Evolutionary conservation across 2,888 invertebrate species (phyloP), one percentile per base, ranked within the genome.

Genomic region (Calameuta filiformis): DNA sequence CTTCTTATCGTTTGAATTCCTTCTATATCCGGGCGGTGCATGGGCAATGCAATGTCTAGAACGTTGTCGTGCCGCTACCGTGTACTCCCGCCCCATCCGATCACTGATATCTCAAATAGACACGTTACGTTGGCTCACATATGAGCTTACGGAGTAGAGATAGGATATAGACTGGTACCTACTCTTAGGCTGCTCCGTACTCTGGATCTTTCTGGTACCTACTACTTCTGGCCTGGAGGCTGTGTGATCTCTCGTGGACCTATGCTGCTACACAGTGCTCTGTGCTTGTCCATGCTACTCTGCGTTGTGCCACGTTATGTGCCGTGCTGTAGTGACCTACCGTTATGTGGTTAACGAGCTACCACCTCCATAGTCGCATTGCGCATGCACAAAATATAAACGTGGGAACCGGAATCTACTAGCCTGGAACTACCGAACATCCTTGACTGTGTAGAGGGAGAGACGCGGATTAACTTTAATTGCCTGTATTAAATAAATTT

Each of bases 331-430:
- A 82, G 85, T 88, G 88, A 90, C 91, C 90, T 90, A 90, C 91
- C 91, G 91, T 91, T 91, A 91, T 89, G 85, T 90, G 89, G 90
- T 90, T 91, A 91, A 91, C 91, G 90, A 91, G 91, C 91, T 90
- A 89, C 89, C 89, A 90, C 88, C 87, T 89, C 89, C 88, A 88
- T 79, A 74, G 81, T 81, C 78, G 80, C 89, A 91, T 91, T 89
- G 90, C 91, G 90, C 91, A 91, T 91, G 91, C 91, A 90, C 91
- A 91, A 91, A 91, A 91, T 91, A 90, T 91, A 90, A 91, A 91
- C 91, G 91, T 91, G 91, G 91, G 91, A 91, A 91, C 91, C 91
- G 91, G 91, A 91, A 91, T 91, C 89, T 89, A 85, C 85, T 85
- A 82, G 84, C 79, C 81, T 78, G 77, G 80, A 68, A 84, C 79